These are phyloP conservation scores for Emydocephalus ijimae DNA, from an alignment of 2,113 vertebrate species.

Conservation along the genomic window DNA sequence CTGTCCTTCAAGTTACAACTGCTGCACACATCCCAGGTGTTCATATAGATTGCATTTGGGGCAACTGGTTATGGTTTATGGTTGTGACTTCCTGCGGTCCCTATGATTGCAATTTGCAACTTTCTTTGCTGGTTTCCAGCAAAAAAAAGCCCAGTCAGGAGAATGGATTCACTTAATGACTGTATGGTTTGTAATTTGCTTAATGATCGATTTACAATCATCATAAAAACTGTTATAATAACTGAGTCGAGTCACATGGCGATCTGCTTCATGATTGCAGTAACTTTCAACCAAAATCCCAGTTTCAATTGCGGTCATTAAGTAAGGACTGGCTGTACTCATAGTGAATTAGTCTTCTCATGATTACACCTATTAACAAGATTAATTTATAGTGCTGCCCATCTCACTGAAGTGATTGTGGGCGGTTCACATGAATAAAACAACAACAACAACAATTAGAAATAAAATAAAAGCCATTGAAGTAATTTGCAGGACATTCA, in stretches of 20 bases:
- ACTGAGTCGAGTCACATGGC: not conserved
- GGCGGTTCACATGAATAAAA: not conserved
- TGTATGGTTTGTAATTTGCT: too few relatives aligned
- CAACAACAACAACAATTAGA: not conserved
- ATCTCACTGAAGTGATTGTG: not conserved
- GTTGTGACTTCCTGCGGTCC: not conserved
- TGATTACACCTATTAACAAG: not conserved
- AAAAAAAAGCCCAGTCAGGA: too few relatives aligned
- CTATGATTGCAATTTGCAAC: not conserved
- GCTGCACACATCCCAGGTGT: not conserved
- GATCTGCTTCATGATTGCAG: not conserved
- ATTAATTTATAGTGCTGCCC: not conserved
- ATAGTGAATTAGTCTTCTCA: not conserved
- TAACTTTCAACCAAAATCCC: not conserved
- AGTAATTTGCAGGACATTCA: not conserved
- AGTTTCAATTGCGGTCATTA: not conserved
- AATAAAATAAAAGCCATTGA: not conserved
- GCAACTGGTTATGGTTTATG: not conserved
- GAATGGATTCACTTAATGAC: too few relatives aligned
- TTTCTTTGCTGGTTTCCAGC: not conserved
- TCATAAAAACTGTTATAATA: not conserved
- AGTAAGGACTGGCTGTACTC: not conserved
- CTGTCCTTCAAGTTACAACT: not conserved
- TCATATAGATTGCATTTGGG: not conserved
- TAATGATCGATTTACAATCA: not conserved